Percentiles rank a stretch among this genome's conserved stretches.
These are phyloP conservation scores for Hemaris fuciformis DNA, from an alignment of 2,888 invertebrate species.

Conservation along the genomic window DNA sequence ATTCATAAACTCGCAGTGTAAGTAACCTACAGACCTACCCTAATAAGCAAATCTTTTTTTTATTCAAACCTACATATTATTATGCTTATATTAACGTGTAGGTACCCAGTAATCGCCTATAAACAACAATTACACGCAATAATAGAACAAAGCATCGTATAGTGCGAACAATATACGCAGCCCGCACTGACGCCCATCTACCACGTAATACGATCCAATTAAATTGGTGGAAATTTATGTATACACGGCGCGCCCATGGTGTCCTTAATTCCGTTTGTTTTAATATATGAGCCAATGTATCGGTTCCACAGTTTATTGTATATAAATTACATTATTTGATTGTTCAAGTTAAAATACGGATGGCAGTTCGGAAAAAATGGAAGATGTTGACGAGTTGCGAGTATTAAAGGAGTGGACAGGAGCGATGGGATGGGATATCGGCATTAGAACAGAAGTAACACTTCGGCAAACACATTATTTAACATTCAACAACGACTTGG, in stretches of 20 bases:
- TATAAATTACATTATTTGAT: not conserved
- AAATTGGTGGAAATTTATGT: slow-evolving; percentile 67
- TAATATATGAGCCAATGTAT: slow-evolving; percentile 7
- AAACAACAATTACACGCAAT: not conserved
- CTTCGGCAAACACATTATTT: too few relatives aligned
- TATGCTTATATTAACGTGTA: not conserved
- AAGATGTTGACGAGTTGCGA: too few relatives aligned
- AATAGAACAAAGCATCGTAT: slow-evolving; percentile 25
- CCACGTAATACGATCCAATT: slow-evolving; percentile 69
- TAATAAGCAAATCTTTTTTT: not conserved
- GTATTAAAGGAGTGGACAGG: too few relatives aligned
- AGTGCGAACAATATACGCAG: slow-evolving; percentile 53
- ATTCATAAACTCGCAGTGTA: too few relatives aligned
- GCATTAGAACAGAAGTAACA: too few relatives aligned
- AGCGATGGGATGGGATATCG: too few relatives aligned
- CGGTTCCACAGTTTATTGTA: not conserved
- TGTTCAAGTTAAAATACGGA: too few relatives aligned
- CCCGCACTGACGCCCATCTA: slow-evolving; percentile 58
- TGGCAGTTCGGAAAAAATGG: too few relatives aligned
- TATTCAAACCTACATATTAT: not conserved
- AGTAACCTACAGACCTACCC: too few relatives aligned
- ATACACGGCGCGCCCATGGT: slow-evolving; percentile 42
- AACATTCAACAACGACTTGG: too few relatives aligned
- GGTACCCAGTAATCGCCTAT: not conserved
- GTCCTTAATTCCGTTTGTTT: slow-evolving; percentile 13